Percentiles rank a stretch among this genome's conserved stretches.
Evolutionary conservation across 2,888 invertebrate species (phyloP).

Genomic region (Trissolcus brochymenae): DNA sequence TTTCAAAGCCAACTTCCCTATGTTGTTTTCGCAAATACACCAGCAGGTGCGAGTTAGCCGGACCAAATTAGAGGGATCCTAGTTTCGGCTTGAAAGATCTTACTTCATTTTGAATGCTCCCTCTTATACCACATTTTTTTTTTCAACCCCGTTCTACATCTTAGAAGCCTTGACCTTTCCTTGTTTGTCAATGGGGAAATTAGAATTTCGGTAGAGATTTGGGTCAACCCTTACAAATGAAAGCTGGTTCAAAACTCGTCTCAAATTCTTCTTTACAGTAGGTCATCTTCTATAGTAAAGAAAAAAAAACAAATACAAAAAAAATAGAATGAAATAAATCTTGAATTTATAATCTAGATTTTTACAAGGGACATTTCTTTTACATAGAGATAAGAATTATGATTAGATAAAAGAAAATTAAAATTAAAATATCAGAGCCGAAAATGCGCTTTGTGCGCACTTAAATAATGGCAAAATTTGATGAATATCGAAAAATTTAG

Average conservation of each 20-base stretch:
- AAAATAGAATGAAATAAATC: too few relatives aligned
- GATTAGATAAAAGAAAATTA: too few relatives aligned
- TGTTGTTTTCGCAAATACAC: conserved; percentile 14
- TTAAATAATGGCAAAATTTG: too few relatives aligned
- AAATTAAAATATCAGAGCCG: too few relatives aligned
- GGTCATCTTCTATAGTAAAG: too few relatives aligned
- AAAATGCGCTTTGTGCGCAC: too few relatives aligned
- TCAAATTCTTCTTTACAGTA: too few relatives aligned
- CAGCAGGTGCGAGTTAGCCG: conserved; percentile 18
- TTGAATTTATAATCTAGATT: too few relatives aligned
- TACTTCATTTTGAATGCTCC: conserved; percentile 1
- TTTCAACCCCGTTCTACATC: conserved; percentile 27
- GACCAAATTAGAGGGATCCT: conserved; percentile 11
- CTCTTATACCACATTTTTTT: neutral
- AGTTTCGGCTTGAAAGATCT: neutral
- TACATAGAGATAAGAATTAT: too few relatives aligned
- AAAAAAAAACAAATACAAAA: too few relatives aligned
- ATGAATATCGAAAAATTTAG: too few relatives aligned
- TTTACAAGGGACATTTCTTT: too few relatives aligned
- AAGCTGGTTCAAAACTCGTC: neutral
- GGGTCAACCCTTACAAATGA: conserved; percentile 10
- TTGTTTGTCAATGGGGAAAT: neutral
- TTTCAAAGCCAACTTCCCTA: conserved; percentile 10
- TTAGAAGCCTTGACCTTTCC: conserved; percentile 31
- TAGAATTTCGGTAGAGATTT: conserved; percentile 2